These are phyloP conservation scores for Alethe castanea DNA, from an alignment of 2,113 vertebrate genomes.

Conservation along the genomic window DNA sequence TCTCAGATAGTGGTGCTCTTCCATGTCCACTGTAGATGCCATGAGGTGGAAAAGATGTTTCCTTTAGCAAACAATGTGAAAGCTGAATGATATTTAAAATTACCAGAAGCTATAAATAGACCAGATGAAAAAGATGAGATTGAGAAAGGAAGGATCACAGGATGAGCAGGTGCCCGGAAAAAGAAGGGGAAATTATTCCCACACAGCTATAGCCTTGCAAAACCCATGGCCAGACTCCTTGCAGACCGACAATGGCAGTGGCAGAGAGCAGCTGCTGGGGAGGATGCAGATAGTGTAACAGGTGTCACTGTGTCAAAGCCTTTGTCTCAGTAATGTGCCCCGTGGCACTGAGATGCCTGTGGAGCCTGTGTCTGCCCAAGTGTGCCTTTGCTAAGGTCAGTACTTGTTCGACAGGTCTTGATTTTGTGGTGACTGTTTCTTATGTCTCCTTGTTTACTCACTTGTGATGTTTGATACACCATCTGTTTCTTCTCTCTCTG, in stretches of 20 bases:
- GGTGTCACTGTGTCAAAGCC: not conserved
- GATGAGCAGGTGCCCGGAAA: not conserved
- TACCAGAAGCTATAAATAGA: not conserved
- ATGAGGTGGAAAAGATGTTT: not conserved
- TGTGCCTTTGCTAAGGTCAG: not conserved
- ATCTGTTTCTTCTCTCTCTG: constrained; percentile 48
- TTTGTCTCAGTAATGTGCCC: not conserved
- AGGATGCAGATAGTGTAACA: not conserved
- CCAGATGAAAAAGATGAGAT: not conserved
- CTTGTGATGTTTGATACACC: constrained; percentile 1
- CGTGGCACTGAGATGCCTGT: not conserved
- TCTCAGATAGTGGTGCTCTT: not conserved
- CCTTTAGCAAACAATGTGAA: not conserved
- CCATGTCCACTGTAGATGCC: not conserved
- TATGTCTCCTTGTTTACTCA: constrained; percentile 34
- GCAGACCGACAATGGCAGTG: fast-evolving
- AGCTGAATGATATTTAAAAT: not conserved
- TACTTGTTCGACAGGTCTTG: constrained; percentile 28
- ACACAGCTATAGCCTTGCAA: not conserved
- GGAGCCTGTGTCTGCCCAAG: not conserved
- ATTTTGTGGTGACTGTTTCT: constrained; percentile 37
- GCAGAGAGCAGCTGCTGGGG: not conserved
- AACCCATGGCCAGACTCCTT: not conserved
- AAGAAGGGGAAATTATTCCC: not conserved
- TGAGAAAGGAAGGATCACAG: not conserved